These are phyloP conservation scores for Temnothorax curvispinosus DNA, from an alignment of 1,140 invertebrate genomes.

Conservation along the genomic window DNA sequence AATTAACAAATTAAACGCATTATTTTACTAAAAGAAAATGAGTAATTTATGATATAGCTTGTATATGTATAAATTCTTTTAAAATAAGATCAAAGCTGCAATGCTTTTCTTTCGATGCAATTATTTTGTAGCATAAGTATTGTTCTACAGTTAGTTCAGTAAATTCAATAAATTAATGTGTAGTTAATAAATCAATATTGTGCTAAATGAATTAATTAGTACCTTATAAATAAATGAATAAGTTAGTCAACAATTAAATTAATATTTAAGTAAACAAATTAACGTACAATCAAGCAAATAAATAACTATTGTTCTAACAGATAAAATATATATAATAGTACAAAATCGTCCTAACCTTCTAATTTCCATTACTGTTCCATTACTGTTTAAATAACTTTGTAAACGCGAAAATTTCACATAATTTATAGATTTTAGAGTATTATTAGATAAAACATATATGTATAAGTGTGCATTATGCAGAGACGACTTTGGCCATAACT, in stretches of 20 bases:
- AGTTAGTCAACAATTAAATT: background rate
- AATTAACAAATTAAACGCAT: background rate
- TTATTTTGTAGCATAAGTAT: constrained; percentile 3
- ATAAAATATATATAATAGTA: background rate
- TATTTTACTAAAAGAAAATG: background rate
- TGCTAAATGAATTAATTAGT: constrained; percentile 34
- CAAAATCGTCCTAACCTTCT: background rate
- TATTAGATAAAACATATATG: background rate
- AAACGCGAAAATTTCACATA: background rate
- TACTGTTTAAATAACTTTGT: background rate
- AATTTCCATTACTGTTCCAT: background rate
- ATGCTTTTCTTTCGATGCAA: background rate
- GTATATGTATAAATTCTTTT: background rate
- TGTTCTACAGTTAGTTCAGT: background rate
- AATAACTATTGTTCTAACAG: background rate
- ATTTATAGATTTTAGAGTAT: background rate
- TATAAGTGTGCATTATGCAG: background rate
- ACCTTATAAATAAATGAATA: background rate
- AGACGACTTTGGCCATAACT: background rate
- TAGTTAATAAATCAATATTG: constrained; percentile 34
- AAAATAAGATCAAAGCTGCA: background rate
- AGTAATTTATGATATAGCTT: background rate
- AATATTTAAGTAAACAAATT: constrained; percentile 2
- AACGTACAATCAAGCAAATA: background rate
- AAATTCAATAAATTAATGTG: constrained; percentile 34